Evolutionary conservation across 1,140 invertebrate genomes (phyloP), one percentile per base, ranked within the genome.

Genomic region (Apis dorsata): DNA sequence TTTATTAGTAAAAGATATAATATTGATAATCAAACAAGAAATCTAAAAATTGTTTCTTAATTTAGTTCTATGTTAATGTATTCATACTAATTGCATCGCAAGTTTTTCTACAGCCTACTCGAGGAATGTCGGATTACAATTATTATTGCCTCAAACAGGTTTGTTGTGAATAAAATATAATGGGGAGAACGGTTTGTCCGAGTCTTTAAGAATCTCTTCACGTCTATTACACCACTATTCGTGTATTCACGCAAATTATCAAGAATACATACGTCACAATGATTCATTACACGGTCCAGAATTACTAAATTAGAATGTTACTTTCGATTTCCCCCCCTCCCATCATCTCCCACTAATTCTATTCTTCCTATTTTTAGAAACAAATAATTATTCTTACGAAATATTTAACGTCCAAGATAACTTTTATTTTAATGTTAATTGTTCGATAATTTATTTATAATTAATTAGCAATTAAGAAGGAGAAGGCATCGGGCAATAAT

Each of bases 291-390:
- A 12, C 51, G 49, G 15, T 19, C n/a, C 49, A 34, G 51, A 76
- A 76, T 76, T 76, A 76, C 24, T 76, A 55, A 76, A 53, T 55
- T 76, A 76, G 74, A 76, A 76, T 28, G 74, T 28, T 55, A 65
- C 74, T 76, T 76, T 76, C 74, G 62, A 76, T 76, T 76, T 66
- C 74, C 55, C 19, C n/a, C 74, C 3, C 9, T 24, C 44, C 13
- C 12, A 44, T 5, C 34, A 44, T 44, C 24, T 24, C 34, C 34
- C 34, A 7, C 4, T 7, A 44, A 44, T 44, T 44, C 5, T 44
- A 44, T 44, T 44, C 34, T 44, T 44, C 34, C 5, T 44, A 44
- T 44, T 44, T 44, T 44, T 44, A 3, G 5, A 44, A 44, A 44
- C 0, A 44, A 44, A 7, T 44, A 44, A 44, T 44, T 7, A 44